These are phyloP conservation scores for Malurus splendens DNA, from an alignment of 2,797 vertebrate species.

Conservation along the genomic window DNA sequence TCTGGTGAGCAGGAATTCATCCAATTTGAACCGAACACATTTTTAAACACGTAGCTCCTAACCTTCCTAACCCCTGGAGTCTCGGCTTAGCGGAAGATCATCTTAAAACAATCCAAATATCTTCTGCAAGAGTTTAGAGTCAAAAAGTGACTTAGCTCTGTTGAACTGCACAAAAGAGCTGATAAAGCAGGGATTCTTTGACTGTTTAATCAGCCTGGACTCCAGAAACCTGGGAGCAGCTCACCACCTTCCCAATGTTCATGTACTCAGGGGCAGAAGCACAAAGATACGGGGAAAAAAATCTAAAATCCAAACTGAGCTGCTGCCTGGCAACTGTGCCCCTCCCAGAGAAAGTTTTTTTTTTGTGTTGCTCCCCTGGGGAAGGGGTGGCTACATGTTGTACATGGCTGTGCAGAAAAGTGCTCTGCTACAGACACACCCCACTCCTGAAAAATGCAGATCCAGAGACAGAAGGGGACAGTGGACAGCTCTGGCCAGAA, in stretches of 20 bases:
- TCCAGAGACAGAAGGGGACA: background rate
- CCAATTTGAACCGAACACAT: background rate
- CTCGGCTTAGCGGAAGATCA: background rate
- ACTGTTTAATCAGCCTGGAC: background rate
- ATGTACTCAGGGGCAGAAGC: background rate
- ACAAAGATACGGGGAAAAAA: background rate
- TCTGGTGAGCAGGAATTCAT: conserved; percentile 50
- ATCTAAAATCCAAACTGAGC: background rate
- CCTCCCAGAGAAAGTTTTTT: background rate
- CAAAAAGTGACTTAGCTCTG: background rate
- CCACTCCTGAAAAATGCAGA: background rate
- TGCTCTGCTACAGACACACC: background rate
- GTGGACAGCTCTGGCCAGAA: background rate
- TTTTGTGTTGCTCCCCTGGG: fast-evolving
- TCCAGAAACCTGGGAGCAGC: background rate
- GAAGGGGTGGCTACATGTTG: background rate
- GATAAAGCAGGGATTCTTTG: background rate
- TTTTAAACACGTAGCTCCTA: background rate
- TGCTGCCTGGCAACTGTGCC: background rate
- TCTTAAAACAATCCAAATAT: background rate
- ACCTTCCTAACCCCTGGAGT: background rate
- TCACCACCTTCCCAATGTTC: fast-evolving
- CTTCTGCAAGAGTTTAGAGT: background rate
- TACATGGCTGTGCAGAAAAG: background rate
- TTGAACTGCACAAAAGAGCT: background rate